A percentile compares a stretch with the other conserved stretches of the same genome.
Evolutionary conservation across 2,888 invertebrate genomes (phyloP).

Genomic region (Caenorhabditis sinica): DNA sequence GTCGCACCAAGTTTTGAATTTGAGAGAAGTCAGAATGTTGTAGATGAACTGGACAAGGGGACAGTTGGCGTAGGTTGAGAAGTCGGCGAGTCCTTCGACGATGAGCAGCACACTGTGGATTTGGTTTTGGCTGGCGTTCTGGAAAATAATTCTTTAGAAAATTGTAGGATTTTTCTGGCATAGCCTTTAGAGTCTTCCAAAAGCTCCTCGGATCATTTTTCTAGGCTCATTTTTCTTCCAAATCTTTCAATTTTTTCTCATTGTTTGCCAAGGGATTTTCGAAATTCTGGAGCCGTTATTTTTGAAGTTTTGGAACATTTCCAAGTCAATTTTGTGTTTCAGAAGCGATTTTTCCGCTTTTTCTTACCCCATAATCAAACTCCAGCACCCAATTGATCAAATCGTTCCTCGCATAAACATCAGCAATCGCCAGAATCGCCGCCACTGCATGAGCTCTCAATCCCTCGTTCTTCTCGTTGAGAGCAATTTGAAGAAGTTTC

Average conservation of each 20-base stretch:
- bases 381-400: constrained; percentile 37
- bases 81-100: constrained; percentile 30
- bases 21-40: not conserved
- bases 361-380: constrained; percentile 22
- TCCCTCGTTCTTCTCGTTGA: constrained; percentile 68
- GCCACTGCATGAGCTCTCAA: constrained; percentile 75
- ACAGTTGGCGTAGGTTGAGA: not conserved
- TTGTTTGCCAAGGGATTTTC: too few species aligned
- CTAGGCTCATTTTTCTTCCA: too few species aligned
- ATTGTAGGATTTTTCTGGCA: too few species aligned
- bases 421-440: constrained; percentile 72
- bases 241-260: too few species aligned
- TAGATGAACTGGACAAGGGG: not conserved
- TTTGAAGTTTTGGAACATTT: too few species aligned
- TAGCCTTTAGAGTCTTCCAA: too few species aligned
- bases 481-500: constrained; percentile 61
- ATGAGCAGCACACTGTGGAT: constrained; percentile 54
- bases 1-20: constrained; percentile 43
- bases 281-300: too few species aligned
- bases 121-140: constrained; percentile 50
- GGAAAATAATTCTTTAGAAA: too few species aligned
- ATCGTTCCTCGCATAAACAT: constrained; percentile 56
- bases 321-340: too few species aligned
- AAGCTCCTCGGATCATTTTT: too few species aligned
- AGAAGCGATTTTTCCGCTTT: not conserved